A percentile compares a stretch with the other conserved stretches of the same genome.
Evolutionary conservation across 2,113 vertebrate genomes (phyloP).

Genomic region (Chitala chitala): DNA sequence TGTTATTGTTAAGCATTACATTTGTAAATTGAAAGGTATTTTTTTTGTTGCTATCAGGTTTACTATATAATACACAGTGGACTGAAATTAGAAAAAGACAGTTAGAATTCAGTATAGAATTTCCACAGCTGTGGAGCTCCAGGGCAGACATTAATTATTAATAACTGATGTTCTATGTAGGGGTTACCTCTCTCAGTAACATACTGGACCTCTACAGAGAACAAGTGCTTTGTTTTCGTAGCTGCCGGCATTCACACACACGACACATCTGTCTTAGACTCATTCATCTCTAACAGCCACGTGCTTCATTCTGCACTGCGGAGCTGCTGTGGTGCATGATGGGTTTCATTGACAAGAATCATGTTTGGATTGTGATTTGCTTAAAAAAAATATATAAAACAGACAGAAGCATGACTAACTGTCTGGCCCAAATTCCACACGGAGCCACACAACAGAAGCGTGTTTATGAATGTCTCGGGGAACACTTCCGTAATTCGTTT

Average conservation of each 20-base stretch:
- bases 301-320: neutral
- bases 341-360: too few relatives aligned
- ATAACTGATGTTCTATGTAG: neutral
- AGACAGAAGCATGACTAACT: neutral
- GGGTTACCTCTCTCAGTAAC: neutral
- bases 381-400: neutral
- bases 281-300: neutral
- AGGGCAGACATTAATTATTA: constrained; percentile 2
- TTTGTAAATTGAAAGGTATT: too few relatives aligned
- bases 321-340: neutral
- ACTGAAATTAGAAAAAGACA: too few relatives aligned
- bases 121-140: neutral
- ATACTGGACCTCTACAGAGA: neutral
- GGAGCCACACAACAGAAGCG: neutral
- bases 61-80: too few relatives aligned
- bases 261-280: neutral
- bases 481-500: neutral
- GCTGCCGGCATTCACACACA: neutral
- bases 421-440: neutral
- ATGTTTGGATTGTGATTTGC: too few relatives aligned
- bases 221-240: neutral
- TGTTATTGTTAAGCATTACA: too few relatives aligned
- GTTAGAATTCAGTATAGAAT: neutral
- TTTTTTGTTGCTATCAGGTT: too few relatives aligned
- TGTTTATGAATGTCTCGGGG: too few relatives aligned